These are phyloP conservation scores for Esox lucius DNA, from an alignment of 2,797 vertebrate species.

Conservation along the genomic window DNA sequence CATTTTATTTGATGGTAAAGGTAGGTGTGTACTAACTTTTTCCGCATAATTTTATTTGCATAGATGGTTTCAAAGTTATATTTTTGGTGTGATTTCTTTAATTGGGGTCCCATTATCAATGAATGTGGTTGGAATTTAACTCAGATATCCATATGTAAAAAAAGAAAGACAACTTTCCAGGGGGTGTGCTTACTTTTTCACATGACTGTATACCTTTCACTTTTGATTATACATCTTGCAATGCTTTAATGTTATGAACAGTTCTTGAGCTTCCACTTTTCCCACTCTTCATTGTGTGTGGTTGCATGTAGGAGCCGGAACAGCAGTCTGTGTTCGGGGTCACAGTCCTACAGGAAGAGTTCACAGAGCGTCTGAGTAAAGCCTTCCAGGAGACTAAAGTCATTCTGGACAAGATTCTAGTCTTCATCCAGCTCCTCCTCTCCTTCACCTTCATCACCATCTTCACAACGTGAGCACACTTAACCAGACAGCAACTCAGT, in stretches of 20 bases:
- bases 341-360: slow-evolving; percentile 47
- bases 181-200: background rate
- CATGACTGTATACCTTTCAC: background rate
- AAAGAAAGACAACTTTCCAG: too few species aligned
- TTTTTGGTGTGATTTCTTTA: too few species aligned
- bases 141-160: too few species aligned
- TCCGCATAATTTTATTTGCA: too few species aligned
- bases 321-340: slow-evolving; percentile 55
- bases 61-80: too few species aligned
- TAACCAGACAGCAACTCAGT: background rate
- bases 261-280: background rate
- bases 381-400: slow-evolving; percentile 55
- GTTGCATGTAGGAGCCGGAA: slow-evolving; percentile 58
- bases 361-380: slow-evolving; percentile 64
- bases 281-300: background rate
- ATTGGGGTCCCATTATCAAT: too few species aligned
- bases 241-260: background rate
- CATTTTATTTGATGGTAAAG: too few species aligned
- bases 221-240: background rate
- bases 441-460: slow-evolving; percentile 82
- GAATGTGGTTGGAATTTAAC: too few species aligned
- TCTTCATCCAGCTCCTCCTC: slow-evolving; percentile 71
- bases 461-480: slow-evolving; percentile 75
- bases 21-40: too few species aligned
- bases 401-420: slow-evolving; percentile 44